A percentile compares a stretch with the other conserved stretches of the same genome.
Conservation (phyloP, 2,888 invertebrate genomes). For the Lycophotia porphyrea region DNA sequence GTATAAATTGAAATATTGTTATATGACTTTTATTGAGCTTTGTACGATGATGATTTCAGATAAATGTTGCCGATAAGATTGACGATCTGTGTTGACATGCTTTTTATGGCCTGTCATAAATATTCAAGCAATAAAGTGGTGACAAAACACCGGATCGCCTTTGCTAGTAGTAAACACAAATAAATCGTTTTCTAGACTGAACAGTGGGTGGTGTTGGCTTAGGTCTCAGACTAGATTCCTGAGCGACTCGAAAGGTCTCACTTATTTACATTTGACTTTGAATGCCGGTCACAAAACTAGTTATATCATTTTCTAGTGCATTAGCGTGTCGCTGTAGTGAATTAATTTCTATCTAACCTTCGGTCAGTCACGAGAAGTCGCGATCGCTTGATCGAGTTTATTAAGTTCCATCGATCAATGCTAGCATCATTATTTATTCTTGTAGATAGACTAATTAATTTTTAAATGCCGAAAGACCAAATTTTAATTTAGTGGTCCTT, state of each 20-base stretch:
- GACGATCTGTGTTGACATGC: conserved; percentile 30
- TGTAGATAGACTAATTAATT: conserved; percentile 18
- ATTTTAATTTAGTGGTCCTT: conserved; percentile 13
- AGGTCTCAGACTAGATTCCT: conserved; percentile 70
- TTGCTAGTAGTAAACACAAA: conserved; percentile 39
- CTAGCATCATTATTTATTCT: conserved; percentile 21
- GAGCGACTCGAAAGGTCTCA: conserved; percentile 71
- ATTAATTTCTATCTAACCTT: conserved; percentile 78
- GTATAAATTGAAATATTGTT: conserved; percentile 2
- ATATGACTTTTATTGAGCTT: background rate
- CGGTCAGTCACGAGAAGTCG: conserved; percentile 76
- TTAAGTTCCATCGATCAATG: conserved; percentile 47
- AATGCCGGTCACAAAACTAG: conserved; percentile 71
- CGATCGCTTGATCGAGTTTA: conserved; percentile 61
- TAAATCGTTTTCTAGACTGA: conserved; percentile 49
- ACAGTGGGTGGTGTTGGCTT: conserved; percentile 62
- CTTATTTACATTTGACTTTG: conserved; percentile 76
- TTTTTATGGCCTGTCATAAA: conserved; percentile 40
- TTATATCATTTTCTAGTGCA: conserved; percentile 71
- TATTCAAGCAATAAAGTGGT: conserved; percentile 29
- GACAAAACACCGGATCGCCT: conserved; percentile 41
- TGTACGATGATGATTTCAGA: conserved; percentile 2
- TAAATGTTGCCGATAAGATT: conserved; percentile 21
- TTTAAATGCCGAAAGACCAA: conserved; percentile 15
- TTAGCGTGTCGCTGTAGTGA: conserved; percentile 71